A percentile compares a stretch with the other conserved stretches of the same genome.
Evolutionary conservation across 2,797 vertebrate genomes (phyloP).

Genomic region (Spondyliosoma cantharus): DNA sequence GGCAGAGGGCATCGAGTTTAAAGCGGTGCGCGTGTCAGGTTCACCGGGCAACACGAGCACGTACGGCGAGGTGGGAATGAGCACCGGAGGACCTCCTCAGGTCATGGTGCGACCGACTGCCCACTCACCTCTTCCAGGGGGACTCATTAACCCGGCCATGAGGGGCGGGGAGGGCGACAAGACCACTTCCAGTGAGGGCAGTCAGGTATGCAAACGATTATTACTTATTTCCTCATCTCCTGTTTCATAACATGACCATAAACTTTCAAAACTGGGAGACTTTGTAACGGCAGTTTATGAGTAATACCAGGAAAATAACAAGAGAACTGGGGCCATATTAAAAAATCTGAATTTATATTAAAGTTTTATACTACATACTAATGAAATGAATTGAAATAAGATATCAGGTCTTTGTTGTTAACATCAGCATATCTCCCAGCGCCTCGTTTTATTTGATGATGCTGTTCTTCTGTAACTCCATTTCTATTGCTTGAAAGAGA

Average conservation of each 20-base stretch:
- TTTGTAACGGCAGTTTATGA: background rate
- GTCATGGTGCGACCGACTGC: conserved; percentile 93
- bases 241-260: background rate
- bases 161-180: conserved; percentile 65
- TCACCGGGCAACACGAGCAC: conserved; percentile 63
- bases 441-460: conserved; percentile 5
- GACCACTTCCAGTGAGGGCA: conserved; percentile 68
- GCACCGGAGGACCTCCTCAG: conserved; percentile 86
- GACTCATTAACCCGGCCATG: conserved; percentile 40
- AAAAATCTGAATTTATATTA: background rate
- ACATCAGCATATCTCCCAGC: background rate
- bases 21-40: conserved; percentile 72
- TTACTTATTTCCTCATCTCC: background rate
- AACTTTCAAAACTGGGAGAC: background rate
- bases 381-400: background rate
- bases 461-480: conserved; percentile 22
- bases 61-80: conserved; percentile 70
- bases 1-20: conserved; percentile 81
- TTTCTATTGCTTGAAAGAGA: conserved; percentile 24
- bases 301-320: background rate
- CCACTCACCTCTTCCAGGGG: conserved; percentile 84
- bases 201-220: conserved; percentile 62
- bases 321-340: background rate
- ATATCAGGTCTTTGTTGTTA: conserved; percentile 21
- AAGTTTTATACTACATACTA: background rate